A percentile compares a stretch with the other conserved stretches of the same genome.
phyloP scores from a whole-genome alignment of 30 jellyfish, hydroid and myxozoan species.

The Rhopilema esculentum region DNA sequence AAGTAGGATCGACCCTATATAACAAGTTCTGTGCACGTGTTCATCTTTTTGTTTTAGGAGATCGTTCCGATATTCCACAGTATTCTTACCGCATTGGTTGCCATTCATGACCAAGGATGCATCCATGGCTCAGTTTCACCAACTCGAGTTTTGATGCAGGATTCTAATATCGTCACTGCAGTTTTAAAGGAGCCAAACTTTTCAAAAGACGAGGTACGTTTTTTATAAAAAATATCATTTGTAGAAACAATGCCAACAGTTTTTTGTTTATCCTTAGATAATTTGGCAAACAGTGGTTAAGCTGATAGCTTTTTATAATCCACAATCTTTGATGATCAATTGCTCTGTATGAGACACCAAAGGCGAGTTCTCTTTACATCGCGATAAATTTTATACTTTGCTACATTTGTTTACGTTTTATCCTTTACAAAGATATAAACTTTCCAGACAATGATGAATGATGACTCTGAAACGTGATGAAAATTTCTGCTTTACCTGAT shows the following conservation, averaged over 20 bases:
- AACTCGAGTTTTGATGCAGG: slow-evolving; percentile 1
- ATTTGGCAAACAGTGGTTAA: too few species aligned
- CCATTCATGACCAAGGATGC: slow-evolving; percentile 18
- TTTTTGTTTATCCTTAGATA: too few species aligned
- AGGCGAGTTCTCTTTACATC: too few species aligned
- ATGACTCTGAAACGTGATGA: slow-evolving; percentile 28
- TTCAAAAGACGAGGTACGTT: slow-evolving; percentile 41
- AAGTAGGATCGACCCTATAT: too few species aligned
- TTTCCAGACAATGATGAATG: slow-evolving; percentile 38
- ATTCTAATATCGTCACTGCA: slow-evolving; percentile 8
- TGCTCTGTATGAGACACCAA: too few species aligned
- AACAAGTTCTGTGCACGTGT: background rate
- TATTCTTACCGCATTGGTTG: slow-evolving; percentile 3
- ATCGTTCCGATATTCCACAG: background rate
- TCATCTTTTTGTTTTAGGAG: background rate
- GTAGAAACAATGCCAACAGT: too few species aligned
- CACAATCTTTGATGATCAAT: too few species aligned
- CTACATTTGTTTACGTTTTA: too few species aligned
- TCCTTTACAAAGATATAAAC: too few species aligned
- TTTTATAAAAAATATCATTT: too few species aligned
- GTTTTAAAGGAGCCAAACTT: slow-evolving; percentile 54
- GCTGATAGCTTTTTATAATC: too few species aligned
- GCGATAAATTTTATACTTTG: too few species aligned
- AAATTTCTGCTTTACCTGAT: slow-evolving; percentile 42
- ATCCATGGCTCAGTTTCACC: slow-evolving; percentile 51